Conservation (phyloP, 2,113 vertebrate species). For the Callionymus lyra region DNA sequence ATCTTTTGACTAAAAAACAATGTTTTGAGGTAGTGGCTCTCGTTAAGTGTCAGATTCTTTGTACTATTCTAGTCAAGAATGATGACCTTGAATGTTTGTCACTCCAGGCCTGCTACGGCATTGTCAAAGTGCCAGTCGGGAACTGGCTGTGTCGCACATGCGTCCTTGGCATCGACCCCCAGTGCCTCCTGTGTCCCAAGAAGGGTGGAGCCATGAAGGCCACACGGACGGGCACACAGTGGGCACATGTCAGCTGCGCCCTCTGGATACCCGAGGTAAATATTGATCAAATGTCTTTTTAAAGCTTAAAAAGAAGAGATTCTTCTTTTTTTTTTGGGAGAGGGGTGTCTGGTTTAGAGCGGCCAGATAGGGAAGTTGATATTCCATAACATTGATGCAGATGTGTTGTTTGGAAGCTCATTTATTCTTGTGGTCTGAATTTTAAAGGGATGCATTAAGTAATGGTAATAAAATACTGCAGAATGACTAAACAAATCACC, state of each 20-base stretch:
- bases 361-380: too few species aligned
- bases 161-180: constrained; percentile 83
- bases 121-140: constrained; percentile 93
- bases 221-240: constrained; percentile 86
- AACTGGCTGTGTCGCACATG: constrained; percentile 96
- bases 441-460: too few species aligned
- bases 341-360: too few species aligned
- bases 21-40: too few species aligned
- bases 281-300: neutral
- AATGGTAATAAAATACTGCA: too few species aligned
- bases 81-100: too few species aligned
- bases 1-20: too few species aligned
- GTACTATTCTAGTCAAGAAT: neutral
- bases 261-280: constrained; percentile 97
- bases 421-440: too few species aligned
- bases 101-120: constrained; percentile 90
- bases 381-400: too few species aligned
- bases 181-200: constrained; percentile 91
- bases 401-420: too few species aligned
- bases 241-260: constrained; percentile 97
- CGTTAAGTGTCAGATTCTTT: neutral
- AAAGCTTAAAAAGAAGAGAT: neutral
- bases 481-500: too few species aligned
- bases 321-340: too few species aligned
- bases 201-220: constrained; percentile 97